phyloP scores from a whole-genome alignment of 2,888 invertebrate species.

The Orthosia gracilis region DNA sequence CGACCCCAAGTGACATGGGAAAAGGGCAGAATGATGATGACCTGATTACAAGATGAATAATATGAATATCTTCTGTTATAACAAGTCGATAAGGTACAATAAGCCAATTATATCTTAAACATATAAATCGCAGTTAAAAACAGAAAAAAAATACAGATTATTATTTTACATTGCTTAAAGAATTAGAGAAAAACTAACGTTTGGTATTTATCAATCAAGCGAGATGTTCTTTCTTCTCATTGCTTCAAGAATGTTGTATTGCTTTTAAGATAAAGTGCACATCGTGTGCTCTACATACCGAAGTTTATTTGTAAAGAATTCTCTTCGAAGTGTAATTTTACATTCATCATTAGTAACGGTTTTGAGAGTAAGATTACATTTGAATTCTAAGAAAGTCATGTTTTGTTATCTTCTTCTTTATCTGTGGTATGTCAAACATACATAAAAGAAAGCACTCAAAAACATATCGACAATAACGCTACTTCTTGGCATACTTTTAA shows the following conservation, averaged over 20 bases:
- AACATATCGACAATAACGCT: not conserved
- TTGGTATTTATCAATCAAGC: constrained; percentile 24
- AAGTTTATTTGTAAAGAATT: constrained; percentile 16
- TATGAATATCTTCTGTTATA: too few relatives aligned
- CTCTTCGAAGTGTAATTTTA: constrained; percentile 10
- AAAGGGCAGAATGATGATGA: too few relatives aligned
- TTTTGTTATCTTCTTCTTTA: not conserved
- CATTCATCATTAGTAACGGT: constrained; percentile 2
- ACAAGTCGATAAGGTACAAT: too few relatives aligned
- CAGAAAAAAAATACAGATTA: not conserved
- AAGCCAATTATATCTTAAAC: too few relatives aligned
- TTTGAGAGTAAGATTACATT: not conserved
- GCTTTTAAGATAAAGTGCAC: constrained; percentile 40
- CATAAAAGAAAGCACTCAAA: not conserved
- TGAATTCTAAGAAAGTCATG: not conserved
- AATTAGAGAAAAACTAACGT: constrained; percentile 10
- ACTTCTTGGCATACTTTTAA: not conserved
- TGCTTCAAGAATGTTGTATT: constrained; percentile 27
- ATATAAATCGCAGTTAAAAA: not conserved
- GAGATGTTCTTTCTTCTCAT: constrained; percentile 25
- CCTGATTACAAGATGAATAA: too few relatives aligned
- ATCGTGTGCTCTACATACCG: constrained; percentile 42
- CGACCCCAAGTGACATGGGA: too few relatives aligned
- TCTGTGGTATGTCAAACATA: not conserved
- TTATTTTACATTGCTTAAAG: not conserved